Evolutionary conservation across 2,888 invertebrate species (phyloP).

Genomic region (Acleris cristana): DNA sequence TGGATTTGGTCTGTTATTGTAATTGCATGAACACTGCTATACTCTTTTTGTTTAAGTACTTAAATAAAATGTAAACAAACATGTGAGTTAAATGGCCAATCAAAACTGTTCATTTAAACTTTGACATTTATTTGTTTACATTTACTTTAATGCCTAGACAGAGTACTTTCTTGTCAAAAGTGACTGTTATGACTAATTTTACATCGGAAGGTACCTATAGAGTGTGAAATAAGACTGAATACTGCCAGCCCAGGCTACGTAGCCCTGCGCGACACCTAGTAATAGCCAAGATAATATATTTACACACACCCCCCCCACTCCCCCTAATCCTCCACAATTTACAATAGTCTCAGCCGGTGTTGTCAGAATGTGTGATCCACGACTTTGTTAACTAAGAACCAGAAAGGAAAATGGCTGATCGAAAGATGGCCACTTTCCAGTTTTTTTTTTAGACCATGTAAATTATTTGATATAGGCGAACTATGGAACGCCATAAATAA

Average conservation of each 20-base stretch:
- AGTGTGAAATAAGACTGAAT: slow-evolving; percentile 73
- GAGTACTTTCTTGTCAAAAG: too few species aligned
- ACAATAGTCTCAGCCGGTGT: slow-evolving; percentile 69
- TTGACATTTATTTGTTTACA: too few species aligned
- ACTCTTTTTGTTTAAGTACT: too few species aligned
- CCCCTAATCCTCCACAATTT: slow-evolving; percentile 75
- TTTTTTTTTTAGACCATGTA: too few species aligned
- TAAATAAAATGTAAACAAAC: too few species aligned
- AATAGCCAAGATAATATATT: slow-evolving; percentile 70
- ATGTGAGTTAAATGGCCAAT: too few species aligned
- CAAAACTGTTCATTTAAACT: too few species aligned
- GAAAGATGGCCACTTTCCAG: background rate
- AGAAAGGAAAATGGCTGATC: background rate
- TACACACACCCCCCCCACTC: slow-evolving; percentile 59
- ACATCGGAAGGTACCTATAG: slow-evolving; percentile 32
- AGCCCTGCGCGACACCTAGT: slow-evolving; percentile 63
- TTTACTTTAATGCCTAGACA: too few species aligned
- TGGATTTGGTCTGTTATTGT: too few species aligned
- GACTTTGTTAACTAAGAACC: background rate
- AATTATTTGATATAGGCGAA: too few species aligned
- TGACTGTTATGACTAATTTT: background rate
- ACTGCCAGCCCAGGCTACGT: slow-evolving; percentile 53
- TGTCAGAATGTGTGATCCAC: slow-evolving; percentile 53
- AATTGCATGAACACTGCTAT: too few species aligned
- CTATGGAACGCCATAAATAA: too few species aligned